These are phyloP conservation scores for Lepilemur ruficaudatus DNA, from an alignment of 2,797 vertebrate genomes.

Conservation along the genomic window DNA sequence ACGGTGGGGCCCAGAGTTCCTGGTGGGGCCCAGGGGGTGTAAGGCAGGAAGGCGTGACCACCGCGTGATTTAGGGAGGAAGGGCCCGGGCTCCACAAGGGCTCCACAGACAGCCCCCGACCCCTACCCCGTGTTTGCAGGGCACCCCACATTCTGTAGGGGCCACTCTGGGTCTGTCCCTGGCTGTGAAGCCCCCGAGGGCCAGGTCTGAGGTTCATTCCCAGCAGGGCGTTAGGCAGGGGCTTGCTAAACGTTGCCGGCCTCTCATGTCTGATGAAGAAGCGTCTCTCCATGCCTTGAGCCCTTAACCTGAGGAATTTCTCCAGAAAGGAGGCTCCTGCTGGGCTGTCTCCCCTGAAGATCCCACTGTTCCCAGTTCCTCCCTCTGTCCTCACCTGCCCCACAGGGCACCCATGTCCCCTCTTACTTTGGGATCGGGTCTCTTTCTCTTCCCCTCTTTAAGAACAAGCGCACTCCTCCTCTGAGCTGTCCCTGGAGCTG, in stretches of 20 bases:
- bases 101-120: neutral
- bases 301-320: neutral
- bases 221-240: neutral
- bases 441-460: neutral
- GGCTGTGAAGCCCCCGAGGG: neutral
- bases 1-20: neutral
- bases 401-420: no score
- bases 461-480: neutral
- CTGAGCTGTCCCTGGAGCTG: neutral
- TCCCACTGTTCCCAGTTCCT: neutral
- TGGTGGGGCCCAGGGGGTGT: neutral
- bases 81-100: neutral
- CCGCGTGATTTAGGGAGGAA: neutral
- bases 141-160: neutral
- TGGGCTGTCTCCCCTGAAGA: fast-evolving
- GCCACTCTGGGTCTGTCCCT: no score
- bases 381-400: neutral
- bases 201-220: neutral
- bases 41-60: fast-evolving
- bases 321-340: neutral
- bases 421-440: neutral
- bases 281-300: fast-evolving
- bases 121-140: neutral
- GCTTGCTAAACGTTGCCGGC: neutral
- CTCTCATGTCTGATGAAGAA: neutral